These are phyloP conservation scores for Oedothorax gibbosus DNA, from an alignment of 1,140 invertebrate genomes.

Conservation along the genomic window DNA sequence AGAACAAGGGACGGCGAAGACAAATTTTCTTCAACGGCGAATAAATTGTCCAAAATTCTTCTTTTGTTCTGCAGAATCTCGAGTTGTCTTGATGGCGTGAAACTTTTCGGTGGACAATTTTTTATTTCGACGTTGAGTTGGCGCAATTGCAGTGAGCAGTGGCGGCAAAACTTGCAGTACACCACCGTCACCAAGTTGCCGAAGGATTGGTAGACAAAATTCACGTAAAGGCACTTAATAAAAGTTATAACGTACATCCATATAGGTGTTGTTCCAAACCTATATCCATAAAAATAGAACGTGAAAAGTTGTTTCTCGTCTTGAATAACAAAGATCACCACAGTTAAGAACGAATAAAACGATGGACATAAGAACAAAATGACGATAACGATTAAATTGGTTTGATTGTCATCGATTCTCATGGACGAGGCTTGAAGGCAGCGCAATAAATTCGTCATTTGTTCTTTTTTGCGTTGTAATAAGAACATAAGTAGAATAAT, in stretches of 20 bases:
- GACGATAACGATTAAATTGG: neutral
- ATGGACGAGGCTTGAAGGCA: neutral
- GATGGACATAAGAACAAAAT: neutral
- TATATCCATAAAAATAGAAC: neutral
- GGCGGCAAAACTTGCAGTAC: slow-evolving; percentile 1
- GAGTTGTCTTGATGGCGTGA: neutral
- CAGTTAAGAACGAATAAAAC: neutral
- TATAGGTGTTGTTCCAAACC: neutral
- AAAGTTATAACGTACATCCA: neutral
- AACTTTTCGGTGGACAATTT: neutral
- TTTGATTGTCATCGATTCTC: neutral
- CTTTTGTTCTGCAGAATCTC: neutral
- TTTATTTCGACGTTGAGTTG: neutral
- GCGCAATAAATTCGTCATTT: neutral
- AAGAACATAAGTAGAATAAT: neutral
- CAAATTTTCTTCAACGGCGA: neutral
- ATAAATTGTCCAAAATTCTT: neutral
- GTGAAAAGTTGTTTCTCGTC: neutral
- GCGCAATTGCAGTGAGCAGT: neutral
- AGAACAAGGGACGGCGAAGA: neutral
- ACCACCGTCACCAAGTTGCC: neutral
- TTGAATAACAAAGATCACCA: neutral
- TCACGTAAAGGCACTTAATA: neutral
- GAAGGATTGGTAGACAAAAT: neutral
- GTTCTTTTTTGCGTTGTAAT: neutral